Evolutionary conservation across 2,888 invertebrate genomes (phyloP).

Genomic region (Parnassius smintheus): DNA sequence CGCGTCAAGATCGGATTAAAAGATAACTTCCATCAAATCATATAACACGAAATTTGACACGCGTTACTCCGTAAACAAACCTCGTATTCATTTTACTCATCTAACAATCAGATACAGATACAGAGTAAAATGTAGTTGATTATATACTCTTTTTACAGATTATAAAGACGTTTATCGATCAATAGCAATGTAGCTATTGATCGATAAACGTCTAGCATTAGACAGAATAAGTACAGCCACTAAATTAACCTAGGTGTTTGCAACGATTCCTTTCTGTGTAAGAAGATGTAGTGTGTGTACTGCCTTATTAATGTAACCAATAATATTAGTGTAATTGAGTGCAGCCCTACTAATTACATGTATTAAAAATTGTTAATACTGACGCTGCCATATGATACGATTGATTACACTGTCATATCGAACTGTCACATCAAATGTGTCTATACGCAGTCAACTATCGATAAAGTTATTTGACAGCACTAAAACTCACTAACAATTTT

Average conservation of each 20-base stretch:
- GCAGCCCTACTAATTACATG: conserved; percentile 33
- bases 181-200: conserved; percentile 20
- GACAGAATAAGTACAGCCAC: conserved; percentile 14
- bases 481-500: conserved; percentile 32
- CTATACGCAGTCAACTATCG: conserved; percentile 16
- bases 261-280: background rate
- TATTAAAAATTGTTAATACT: conserved; percentile 28
- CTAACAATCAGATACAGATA: conserved; percentile 10
- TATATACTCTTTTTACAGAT: no score
- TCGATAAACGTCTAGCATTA: no score
- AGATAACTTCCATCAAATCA: conserved; percentile 45
- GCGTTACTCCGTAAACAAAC: conserved; percentile 26
- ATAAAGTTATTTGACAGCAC: conserved; percentile 17
- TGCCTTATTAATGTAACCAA: conserved; percentile 3
- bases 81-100: conserved; percentile 15
- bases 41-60: conserved; percentile 41
- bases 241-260: background rate
- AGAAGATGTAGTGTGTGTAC: conserved; percentile 10
- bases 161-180: conserved; percentile 26
- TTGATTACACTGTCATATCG: conserved; percentile 32
- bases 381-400: conserved; percentile 23
- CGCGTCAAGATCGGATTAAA: conserved; percentile 38
- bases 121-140: background rate
- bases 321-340: conserved; percentile 33
- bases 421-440: conserved; percentile 27